These are phyloP conservation scores for Coregonus ussuriensis DNA, from an alignment of 2,797 vertebrate genomes.

Conservation along the genomic window DNA sequence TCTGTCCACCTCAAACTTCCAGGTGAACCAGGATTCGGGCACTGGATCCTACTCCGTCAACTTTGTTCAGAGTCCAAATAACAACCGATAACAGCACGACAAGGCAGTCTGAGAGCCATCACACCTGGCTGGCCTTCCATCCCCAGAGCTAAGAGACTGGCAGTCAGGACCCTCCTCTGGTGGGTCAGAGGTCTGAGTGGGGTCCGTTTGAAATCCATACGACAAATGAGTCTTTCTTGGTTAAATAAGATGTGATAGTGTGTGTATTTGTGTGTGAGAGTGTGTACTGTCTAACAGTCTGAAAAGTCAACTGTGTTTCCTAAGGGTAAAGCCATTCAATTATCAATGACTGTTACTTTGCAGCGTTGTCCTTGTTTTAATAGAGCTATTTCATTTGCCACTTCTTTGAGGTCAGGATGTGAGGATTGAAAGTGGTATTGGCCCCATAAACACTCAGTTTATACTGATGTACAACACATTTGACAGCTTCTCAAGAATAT, in stretches of 20 bases:
- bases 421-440: neutral
- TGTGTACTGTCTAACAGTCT: neutral
- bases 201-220: neutral
- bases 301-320: neutral
- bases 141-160: neutral
- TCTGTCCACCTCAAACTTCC: slow-evolving; percentile 96
- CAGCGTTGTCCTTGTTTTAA: neutral
- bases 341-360: slow-evolving; percentile 1
- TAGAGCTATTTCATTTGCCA: neutral
- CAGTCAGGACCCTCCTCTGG: neutral
- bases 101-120: neutral
- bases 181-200: neutral
- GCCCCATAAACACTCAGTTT: neutral
- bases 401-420: neutral
- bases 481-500: neutral
- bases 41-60: slow-evolving; percentile 94
- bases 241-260: neutral
- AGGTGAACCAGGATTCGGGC: slow-evolving; percentile 89
- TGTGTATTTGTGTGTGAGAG: neutral
- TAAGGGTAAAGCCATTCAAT: slow-evolving; percentile 14
- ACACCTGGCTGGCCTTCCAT: neutral
- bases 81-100: slow-evolving; percentile 59
- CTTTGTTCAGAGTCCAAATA: slow-evolving; percentile 90
- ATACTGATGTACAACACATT: neutral
- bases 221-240: neutral